A percentile compares a stretch with the other conserved stretches of the same genome.
Conservation (phyloP, 2,113 vertebrate species). For the Psettodes erumei region DNA sequence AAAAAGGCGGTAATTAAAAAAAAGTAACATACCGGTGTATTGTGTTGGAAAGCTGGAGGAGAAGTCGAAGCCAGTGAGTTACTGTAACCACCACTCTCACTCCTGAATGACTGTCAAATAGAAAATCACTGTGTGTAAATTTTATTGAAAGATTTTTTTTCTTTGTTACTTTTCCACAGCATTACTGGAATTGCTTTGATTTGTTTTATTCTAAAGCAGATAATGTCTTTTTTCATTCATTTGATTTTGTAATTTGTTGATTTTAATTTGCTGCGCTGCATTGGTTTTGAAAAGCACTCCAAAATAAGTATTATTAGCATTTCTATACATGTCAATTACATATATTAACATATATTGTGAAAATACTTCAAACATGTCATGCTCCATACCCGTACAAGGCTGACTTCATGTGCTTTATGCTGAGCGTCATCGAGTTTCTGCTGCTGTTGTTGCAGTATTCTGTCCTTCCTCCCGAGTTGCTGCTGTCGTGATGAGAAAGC, state of each 20-base stretch:
- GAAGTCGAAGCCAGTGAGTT: slow-evolving; percentile 71
- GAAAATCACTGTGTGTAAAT: no score
- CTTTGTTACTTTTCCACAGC: not conserved
- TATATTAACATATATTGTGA: not conserved
- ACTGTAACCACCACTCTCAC: slow-evolving; percentile 88
- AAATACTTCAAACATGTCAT: slow-evolving; percentile 4
- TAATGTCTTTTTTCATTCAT: not conserved
- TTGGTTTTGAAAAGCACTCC: not conserved
- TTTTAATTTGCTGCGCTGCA: not conserved
- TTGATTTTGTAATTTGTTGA: not conserved
- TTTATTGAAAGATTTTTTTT: not conserved
- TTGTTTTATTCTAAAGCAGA: not conserved
- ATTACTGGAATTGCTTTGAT: not conserved
- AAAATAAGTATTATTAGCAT: not conserved
- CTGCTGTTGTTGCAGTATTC: slow-evolving; percentile 91
- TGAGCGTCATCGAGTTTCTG: slow-evolving; percentile 89
- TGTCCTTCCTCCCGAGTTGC: slow-evolving; percentile 91
- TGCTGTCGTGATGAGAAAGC: slow-evolving; percentile 82
- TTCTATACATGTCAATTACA: not conserved
- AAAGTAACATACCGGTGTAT: slow-evolving; percentile 78
- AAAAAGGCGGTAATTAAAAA: not conserved
- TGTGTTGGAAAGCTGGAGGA: slow-evolving; percentile 81
- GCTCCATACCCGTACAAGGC: slow-evolving; percentile 85
- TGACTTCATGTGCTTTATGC: slow-evolving; percentile 86
- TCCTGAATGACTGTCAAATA: slow-evolving; percentile 69